Evolutionary conservation across 1,140 invertebrate species (phyloP), one percentile per base, ranked within the genome.

Genomic region (Rhyzopertha dominica): DNA sequence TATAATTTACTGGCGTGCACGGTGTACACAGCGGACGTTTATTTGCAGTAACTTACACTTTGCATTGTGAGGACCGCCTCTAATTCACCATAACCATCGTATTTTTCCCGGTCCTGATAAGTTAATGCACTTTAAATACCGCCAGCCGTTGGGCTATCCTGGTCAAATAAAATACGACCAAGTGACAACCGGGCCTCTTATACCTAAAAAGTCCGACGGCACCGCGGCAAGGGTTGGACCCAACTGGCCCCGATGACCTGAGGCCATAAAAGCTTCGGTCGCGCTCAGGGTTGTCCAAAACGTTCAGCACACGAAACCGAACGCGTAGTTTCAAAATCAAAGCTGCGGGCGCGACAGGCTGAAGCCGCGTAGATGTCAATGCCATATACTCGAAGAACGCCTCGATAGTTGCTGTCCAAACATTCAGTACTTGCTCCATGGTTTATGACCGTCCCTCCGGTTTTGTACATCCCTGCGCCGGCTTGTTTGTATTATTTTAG

Each of bases 241-340:
- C 31, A 38, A 32, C 30, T 30, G 29, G 29, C 9, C n/a, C n/a
- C 39, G 45, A 47, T 47, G 45, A 47, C 39, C 37, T 42, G 45
- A 37, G 45, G 45, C 38, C 38, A 40, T 47, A 47, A 47, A 47
- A 34, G 28, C 25, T 30, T 22, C 44, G 14, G 5, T 7, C 35
- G n/a, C 19, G 35, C 35, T 9, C 14, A 37, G 35, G 35, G 35
- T 23, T 37, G 35, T 37, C 22, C 35, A 37, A 37, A 37, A 22
- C 25, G 7, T 8, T 26, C n/a, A 26, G 8, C 8, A 26, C 25
- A n/a, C n/a, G n/a, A n/a, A n/a, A n/a, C n/a, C n/a, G n/a, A n/a
- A n/a, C n/a, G n/a, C n/a, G n/a, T n/a, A n/a, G n/a, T n/a, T n/a
- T n/a, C n/a, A n/a, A n/a, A n/a, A n/a, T n/a, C n/a, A n/a, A n/a